These are phyloP conservation scores for Vanessa tameamea DNA, from an alignment of 1,140 invertebrate genomes.

Conservation along the genomic window DNA sequence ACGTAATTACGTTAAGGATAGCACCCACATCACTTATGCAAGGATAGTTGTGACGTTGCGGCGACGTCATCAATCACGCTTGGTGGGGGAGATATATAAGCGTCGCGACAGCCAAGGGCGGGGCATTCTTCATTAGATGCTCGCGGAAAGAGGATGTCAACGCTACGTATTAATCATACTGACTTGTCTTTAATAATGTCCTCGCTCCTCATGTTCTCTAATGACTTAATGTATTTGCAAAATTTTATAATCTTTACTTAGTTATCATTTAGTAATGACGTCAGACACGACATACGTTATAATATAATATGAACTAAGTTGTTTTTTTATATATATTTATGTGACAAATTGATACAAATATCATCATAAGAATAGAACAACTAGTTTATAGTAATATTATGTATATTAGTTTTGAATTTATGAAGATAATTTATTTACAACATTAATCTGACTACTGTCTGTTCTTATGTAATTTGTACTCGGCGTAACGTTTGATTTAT, in stretches of 20 bases:
- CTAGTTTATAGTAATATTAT: too few species aligned
- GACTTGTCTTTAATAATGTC: conserved; percentile 50
- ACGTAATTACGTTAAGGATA: conserved; percentile 62
- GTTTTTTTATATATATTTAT: too few species aligned
- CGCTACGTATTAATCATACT: conserved; percentile 61
- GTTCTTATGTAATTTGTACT: conserved; percentile 22
- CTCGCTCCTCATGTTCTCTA: conserved; percentile 46
- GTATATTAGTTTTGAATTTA: not conserved
- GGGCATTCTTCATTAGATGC: conserved; percentile 62
- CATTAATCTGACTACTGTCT: not conserved
- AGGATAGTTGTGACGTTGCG: conserved; percentile 52
- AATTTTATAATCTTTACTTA: not conserved
- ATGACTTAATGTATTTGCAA: conserved; percentile 33
- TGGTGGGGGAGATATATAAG: conserved; percentile 11
- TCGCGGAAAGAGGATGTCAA: conserved; percentile 50
- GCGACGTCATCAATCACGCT: conserved; percentile 66
- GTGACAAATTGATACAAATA: too few species aligned
- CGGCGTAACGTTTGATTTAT: conserved; percentile 16
- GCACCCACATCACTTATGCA: conserved; percentile 55
- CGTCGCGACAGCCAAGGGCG: conserved; percentile 36
- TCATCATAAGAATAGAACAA: too few species aligned
- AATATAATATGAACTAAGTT: too few species aligned
- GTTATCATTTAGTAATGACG: too few species aligned
- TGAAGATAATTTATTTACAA: not conserved
- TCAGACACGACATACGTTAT: too few species aligned